phyloP scores from a whole-genome alignment of 2,888 invertebrate genomes.

The Minunthozetes semirufus region DNA sequence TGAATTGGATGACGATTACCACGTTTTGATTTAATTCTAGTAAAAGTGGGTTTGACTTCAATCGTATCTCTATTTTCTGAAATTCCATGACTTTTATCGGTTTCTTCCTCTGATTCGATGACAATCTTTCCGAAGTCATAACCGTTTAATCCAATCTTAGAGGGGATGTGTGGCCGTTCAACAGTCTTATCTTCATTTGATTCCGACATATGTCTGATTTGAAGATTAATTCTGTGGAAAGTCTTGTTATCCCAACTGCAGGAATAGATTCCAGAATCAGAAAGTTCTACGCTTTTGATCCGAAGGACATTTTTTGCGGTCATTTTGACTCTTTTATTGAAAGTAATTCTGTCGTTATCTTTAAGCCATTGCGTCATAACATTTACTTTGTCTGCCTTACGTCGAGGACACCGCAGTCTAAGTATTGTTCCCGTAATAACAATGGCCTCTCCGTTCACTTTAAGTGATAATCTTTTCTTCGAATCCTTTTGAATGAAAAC shows the following conservation, averaged over 20 bases:
- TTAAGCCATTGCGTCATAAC: constrained; percentile 13
- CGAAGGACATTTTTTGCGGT: constrained; percentile 63
- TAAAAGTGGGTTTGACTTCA: not conserved
- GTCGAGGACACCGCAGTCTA: constrained; percentile 78
- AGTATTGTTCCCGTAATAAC: constrained; percentile 84
- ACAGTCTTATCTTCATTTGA: constrained; percentile 59
- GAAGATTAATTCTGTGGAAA: not conserved
- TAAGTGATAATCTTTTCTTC: constrained; percentile 71
- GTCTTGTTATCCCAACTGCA: constrained; percentile 51
- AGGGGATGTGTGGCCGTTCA: constrained; percentile 37
- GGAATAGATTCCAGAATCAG: constrained; percentile 76
- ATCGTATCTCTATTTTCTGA: not conserved
- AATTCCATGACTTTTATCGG: not conserved
- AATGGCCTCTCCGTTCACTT: constrained; percentile 81
- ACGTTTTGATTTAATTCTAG: not conserved
- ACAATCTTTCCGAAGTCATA: constrained; percentile 6
- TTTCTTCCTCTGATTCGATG: not conserved
- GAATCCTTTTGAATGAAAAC: constrained; percentile 71
- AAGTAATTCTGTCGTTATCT: constrained; percentile 19
- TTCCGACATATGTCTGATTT: constrained; percentile 56
- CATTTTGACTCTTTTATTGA: not conserved
- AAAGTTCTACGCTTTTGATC: constrained; percentile 69
- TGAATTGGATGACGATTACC: not conserved
- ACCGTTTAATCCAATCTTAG: not conserved
- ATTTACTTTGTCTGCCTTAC: constrained; percentile 40